phyloP scores from a whole-genome alignment of 64 coral and sea anemone genomes.

The Porites lutea region DNA sequence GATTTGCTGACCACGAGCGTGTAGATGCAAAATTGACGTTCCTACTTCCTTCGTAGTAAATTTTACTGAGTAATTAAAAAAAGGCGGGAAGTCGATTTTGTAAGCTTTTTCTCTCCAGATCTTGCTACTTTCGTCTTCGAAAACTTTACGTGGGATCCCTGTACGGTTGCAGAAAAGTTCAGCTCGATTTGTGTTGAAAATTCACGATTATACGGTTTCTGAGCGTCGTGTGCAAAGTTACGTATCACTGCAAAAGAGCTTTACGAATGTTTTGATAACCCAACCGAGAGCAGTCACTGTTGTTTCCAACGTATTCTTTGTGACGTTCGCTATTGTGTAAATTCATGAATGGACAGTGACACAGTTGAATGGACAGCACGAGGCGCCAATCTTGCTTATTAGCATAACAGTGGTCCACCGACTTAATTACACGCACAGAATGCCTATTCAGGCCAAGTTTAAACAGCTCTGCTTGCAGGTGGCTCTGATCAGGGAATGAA shows the following conservation, averaged over 20 bases:
- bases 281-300: neutral
- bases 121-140: neutral
- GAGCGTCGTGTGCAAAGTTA: neutral
- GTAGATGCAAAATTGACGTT: neutral
- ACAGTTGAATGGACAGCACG: conserved; percentile 44
- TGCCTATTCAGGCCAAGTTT: conserved; percentile 22
- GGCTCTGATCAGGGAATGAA: conserved; percentile 28
- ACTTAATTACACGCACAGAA: conserved; percentile 33
- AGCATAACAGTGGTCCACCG: conserved; percentile 24
- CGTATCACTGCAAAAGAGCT: conserved; percentile 36
- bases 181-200: neutral
- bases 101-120: neutral
- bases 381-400: conserved; percentile 17
- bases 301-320: conserved; percentile 44
- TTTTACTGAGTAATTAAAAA: conserved; percentile 32
- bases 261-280: conserved; percentile 22
- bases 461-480: conserved; percentile 32
- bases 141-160: neutral
- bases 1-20: neutral
- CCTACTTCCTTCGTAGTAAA: conserved; percentile 43
- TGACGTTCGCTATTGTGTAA: conserved; percentile 40
- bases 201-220: neutral
- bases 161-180: neutral
- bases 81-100: conserved; percentile 29
- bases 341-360: conserved; percentile 24